Base-by-base conservation (phyloP, 1,140 invertebrate genomes). In the Akabosia matsudoensis region DNA sequence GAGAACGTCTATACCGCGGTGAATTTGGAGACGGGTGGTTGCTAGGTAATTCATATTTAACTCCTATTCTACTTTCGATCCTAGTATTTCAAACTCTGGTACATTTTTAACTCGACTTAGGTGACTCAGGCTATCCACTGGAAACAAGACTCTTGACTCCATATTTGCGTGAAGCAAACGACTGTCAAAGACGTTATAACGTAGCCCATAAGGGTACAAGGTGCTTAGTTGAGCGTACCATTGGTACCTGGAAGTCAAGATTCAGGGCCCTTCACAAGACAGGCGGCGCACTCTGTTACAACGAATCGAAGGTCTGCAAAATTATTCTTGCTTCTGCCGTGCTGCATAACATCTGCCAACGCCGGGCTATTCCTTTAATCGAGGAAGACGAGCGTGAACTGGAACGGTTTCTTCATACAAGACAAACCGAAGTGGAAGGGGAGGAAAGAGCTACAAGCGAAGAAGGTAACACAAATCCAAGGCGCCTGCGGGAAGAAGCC, bases 1-100 rank as follows among this genome's bases (percentile, higher is more conserved):
- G 64, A 31, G 33, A 22, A 18, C 30, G 31, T 22, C 79, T 83
- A 34, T 45, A 79, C 34, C 13, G 28, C 14, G 77, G 78, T 31
- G 73, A 74, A 77, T 79, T 76, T 74, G 70, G 61, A 33, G 61
- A 77, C 30, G 33, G 28, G 1, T 64, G 52, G 71, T 33, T 77
- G 7, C 45, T 77, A n/a, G 76, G 76, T 77, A 74, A 77, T 7
- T 72, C 30, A 24, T 72, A 7, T 13, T 1, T 28, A 67, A 67
- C 4, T 4, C 24, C 2, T 30, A 16, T 56, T 56, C 10, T 16
- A 3, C 54, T 24, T 56, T 28, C 13, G 30, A 2, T 31, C 3
- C 61, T 30, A 13, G 26, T 7, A 67, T 30, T 67, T 30, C 7
- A 13, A 30, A 67, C 4, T 67, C 7, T n/a, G n/a, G n/a, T n/a